Evolutionary conservation across 2,113 vertebrate genomes (phyloP).

Genomic region (Anoura caudifer): DNA sequence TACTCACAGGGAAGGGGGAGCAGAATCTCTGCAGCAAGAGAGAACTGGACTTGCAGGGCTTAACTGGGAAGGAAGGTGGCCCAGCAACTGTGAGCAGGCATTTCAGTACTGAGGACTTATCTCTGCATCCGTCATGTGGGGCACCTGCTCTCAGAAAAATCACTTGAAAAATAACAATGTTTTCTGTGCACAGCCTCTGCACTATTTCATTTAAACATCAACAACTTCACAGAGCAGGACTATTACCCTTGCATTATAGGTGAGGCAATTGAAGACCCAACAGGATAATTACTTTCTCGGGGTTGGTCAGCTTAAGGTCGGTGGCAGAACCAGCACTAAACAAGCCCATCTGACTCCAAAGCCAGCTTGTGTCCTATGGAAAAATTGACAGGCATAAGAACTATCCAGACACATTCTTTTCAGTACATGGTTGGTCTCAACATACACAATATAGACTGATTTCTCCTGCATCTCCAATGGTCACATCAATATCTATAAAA

Average conservation of each 20-base stretch:
- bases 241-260: rapidly evolving
- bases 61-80: not conserved
- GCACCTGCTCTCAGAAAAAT: not conserved
- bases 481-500: not conserved
- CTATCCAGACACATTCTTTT: not conserved
- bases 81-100: rapidly evolving
- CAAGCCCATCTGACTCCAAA: not conserved
- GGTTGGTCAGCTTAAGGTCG: not conserved
- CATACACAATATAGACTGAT: not conserved
- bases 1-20: not conserved
- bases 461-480: not conserved
- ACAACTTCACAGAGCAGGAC: rapidly evolving
- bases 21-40: too few relatives aligned
- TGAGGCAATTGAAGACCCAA: not conserved
- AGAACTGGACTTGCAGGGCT: not conserved
- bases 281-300: not conserved
- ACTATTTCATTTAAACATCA: not conserved
- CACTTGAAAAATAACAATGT: not conserved
- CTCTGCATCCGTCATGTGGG: not conserved
- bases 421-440: not conserved
- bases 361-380: not conserved
- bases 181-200: rapidly evolving
- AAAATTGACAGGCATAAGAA: not conserved
- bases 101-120: not conserved
- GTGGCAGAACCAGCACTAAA: not conserved